phyloP scores from a whole-genome alignment of 2,113 vertebrate species.

The Turnix velox region DNA sequence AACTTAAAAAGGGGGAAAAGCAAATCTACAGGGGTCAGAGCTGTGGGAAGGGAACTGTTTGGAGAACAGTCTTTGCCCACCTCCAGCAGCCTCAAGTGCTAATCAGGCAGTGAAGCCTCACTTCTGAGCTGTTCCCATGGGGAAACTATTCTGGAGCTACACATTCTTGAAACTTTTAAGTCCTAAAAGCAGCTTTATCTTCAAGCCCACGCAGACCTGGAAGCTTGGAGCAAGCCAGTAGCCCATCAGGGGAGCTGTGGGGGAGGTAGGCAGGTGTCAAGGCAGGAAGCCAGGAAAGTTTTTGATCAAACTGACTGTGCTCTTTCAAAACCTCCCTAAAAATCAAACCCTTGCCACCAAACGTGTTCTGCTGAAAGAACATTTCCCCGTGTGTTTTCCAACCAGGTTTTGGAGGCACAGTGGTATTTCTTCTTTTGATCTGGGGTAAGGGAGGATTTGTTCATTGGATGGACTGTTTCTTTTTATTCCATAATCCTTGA shows the following conservation, averaged over 20 bases:
- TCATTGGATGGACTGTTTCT: not conserved
- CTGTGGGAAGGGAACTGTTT: not conserved
- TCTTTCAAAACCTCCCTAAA: not conserved
- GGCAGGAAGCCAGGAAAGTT: not conserved
- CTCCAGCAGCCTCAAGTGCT: not conserved
- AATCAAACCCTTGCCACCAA: not conserved
- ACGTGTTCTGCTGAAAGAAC: not conserved
- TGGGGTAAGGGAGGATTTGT: not conserved
- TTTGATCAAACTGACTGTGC: not conserved
- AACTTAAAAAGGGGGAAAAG: not conserved
- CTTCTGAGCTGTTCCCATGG: not conserved
- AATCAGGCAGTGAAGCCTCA: not conserved
- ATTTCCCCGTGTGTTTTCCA: not conserved
- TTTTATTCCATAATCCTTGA: not conserved
- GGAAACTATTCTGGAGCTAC: conserved; percentile 23
- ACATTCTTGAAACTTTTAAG: not conserved
- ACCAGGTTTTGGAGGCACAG: not conserved
- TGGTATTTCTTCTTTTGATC: not conserved
- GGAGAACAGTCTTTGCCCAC: not conserved
- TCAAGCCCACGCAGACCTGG: conserved; percentile 8
- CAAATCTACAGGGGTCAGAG: not conserved
- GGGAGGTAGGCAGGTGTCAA: not conserved
- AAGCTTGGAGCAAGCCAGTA: not conserved
- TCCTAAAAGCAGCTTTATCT: conserved; percentile 9
- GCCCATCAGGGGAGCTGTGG: not conserved